Conservation (phyloP, 1,140 invertebrate genomes). For the Hyles euphorbiae region DNA sequence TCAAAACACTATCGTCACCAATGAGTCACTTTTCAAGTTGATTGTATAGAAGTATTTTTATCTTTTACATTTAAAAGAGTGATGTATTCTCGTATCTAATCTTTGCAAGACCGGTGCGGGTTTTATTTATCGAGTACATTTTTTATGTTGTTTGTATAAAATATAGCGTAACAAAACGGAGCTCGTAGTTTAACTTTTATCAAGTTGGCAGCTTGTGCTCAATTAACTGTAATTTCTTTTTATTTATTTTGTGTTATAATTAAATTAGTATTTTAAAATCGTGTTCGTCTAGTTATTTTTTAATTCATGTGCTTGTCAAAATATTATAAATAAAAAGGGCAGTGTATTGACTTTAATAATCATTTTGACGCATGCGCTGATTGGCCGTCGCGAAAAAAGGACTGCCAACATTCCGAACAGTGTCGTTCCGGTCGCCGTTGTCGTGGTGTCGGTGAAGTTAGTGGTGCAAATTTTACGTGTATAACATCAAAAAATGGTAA, state of each 20-base stretch:
- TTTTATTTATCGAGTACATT: slow-evolving; percentile 34
- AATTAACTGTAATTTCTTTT: slow-evolving; percentile 14
- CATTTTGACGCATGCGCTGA: slow-evolving; percentile 72
- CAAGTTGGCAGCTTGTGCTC: slow-evolving; percentile 49
- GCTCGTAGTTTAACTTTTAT: slow-evolving; percentile 36
- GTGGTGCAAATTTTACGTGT: slow-evolving; percentile 72
- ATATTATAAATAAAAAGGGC: slow-evolving; percentile 21
- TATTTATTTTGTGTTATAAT: background rate
- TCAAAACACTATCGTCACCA: slow-evolving; percentile 47
- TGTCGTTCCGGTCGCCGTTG: slow-evolving; percentile 73
- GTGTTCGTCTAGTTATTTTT: no score
- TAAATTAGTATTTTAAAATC: slow-evolving; percentile 9
- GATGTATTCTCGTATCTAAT: slow-evolving; percentile 48
- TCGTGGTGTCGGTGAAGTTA: slow-evolving; percentile 70
- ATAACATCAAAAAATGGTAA: slow-evolving; percentile 75
- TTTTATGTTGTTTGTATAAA: slow-evolving; percentile 29
- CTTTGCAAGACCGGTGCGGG: slow-evolving; percentile 26
- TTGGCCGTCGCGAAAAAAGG: slow-evolving; percentile 55
- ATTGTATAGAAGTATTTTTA: slow-evolving; percentile 29
- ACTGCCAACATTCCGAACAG: slow-evolving; percentile 67
- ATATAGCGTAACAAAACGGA: slow-evolving; percentile 31
- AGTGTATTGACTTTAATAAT: slow-evolving; percentile 45
- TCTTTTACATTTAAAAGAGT: slow-evolving; percentile 33
- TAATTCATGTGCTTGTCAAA: no score
- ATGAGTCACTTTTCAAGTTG: slow-evolving; percentile 60